A percentile compares a stretch with the other conserved stretches of the same genome.
phyloP scores from a whole-genome alignment of 2,797 vertebrate species.

The Zenarchopterus dispar region DNA sequence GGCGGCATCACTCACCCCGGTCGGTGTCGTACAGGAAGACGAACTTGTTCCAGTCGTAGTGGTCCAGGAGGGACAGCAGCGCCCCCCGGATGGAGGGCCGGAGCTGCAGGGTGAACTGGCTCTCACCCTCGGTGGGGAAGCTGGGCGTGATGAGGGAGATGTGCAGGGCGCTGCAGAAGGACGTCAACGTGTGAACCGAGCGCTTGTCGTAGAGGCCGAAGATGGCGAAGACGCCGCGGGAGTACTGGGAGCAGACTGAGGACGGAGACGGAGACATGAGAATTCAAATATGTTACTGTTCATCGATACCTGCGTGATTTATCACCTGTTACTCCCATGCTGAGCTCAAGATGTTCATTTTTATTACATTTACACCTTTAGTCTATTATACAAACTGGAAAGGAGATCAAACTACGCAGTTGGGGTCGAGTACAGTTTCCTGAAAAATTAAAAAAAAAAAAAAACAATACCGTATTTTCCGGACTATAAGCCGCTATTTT shows the following conservation, averaged over 20 bases:
- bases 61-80: constrained; percentile 91
- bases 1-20: constrained; percentile 83
- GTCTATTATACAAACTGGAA: no score
- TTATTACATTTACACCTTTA: no score
- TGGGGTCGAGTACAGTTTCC: no score
- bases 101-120: constrained; percentile 94
- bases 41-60: constrained; percentile 95
- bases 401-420: no score
- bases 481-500: no score
- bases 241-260: constrained; percentile 87
- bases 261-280: not conserved
- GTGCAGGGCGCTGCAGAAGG: constrained; percentile 96
- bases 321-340: no score
- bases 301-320: no score
- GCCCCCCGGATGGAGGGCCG: constrained; percentile 91
- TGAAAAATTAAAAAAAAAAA: no score
- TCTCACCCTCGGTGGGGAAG: constrained; percentile 95
- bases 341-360: no score
- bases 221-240: constrained; percentile 96
- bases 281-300: no score
- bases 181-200: constrained; percentile 95
- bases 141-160: constrained; percentile 96
- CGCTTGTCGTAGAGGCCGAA: constrained; percentile 97
- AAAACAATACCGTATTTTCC: no score
- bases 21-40: constrained; percentile 96